These are phyloP conservation scores for Temnothorax curvispinosus DNA, from an alignment of 1,140 invertebrate species.

Conservation along the genomic window DNA sequence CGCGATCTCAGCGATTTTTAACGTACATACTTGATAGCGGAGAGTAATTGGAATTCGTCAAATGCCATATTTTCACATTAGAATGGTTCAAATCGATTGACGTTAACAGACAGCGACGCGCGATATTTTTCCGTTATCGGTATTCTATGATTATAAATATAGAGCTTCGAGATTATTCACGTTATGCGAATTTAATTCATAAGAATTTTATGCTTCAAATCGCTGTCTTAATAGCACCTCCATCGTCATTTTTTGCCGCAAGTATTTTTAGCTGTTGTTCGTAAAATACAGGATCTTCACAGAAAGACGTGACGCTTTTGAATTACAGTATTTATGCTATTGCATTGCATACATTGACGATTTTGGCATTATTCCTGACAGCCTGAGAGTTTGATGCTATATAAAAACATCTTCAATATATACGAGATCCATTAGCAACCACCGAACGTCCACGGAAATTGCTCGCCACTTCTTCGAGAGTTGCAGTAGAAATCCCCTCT, in stretches of 20 bases:
- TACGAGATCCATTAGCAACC: too few relatives aligned
- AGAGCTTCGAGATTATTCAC: background rate
- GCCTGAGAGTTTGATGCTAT: too few relatives aligned
- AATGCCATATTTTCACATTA: conserved; percentile 34
- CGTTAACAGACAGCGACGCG: conserved; percentile 7
- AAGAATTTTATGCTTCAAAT: background rate
- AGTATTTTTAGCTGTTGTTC: background rate
- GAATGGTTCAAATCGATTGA: conserved; percentile 13
- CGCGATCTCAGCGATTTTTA: background rate
- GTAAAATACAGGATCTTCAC: background rate
- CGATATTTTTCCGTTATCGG: background rate
- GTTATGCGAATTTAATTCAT: background rate
- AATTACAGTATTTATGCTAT: too few relatives aligned
- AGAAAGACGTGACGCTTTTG: too few relatives aligned
- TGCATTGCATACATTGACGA: too few relatives aligned
- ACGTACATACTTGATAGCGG: background rate
- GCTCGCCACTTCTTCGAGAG: too few relatives aligned
- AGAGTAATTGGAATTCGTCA: conserved; percentile 30
- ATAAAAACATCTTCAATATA: too few relatives aligned
- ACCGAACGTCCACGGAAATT: too few relatives aligned
- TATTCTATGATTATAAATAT: conserved; percentile 15
- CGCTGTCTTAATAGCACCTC: background rate
- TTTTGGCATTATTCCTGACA: too few relatives aligned
- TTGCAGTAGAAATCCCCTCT: too few relatives aligned
- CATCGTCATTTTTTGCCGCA: background rate